These are phyloP conservation scores for Phainopepla nitens DNA, from an alignment of 2,113 vertebrate species.

Conservation along the genomic window DNA sequence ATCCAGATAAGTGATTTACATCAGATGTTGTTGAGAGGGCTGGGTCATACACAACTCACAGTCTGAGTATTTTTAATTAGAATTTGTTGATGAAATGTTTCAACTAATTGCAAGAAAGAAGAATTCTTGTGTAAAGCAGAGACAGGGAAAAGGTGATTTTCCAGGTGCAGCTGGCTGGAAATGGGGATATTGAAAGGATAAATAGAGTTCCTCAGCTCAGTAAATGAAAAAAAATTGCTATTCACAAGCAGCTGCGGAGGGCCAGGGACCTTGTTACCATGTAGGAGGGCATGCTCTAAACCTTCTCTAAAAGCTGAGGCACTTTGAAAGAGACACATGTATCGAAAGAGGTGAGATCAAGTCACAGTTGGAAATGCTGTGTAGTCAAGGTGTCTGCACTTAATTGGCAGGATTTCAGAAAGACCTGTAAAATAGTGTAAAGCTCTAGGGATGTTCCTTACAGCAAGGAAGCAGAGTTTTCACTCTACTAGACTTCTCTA, in stretches of 20 bases:
- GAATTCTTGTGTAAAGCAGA: fast-evolving
- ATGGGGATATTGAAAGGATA: background rate
- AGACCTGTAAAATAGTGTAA: background rate
- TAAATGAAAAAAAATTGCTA: background rate
- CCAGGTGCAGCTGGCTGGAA: background rate
- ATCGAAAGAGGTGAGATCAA: background rate
- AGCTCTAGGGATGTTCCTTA: background rate
- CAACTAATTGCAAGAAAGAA: background rate
- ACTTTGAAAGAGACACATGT: background rate
- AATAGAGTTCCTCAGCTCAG: background rate
- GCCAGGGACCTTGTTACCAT: background rate
- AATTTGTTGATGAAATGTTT: background rate
- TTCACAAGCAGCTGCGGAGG: background rate
- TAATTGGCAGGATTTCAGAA: background rate
- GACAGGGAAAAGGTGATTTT: background rate
- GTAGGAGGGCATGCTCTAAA: background rate
- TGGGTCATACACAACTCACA: background rate
- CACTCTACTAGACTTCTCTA: background rate
- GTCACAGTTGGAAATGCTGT: fast-evolving
- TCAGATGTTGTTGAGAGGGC: background rate
- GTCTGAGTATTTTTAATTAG: background rate
- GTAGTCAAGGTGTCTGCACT: background rate
- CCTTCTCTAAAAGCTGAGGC: background rate
- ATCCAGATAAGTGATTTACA: background rate
- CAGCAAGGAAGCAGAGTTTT: background rate